Evolutionary conservation across 2,113 vertebrate genomes (phyloP), one percentile per base, ranked within the genome.

Genomic region (Fulmarus glacialis): DNA sequence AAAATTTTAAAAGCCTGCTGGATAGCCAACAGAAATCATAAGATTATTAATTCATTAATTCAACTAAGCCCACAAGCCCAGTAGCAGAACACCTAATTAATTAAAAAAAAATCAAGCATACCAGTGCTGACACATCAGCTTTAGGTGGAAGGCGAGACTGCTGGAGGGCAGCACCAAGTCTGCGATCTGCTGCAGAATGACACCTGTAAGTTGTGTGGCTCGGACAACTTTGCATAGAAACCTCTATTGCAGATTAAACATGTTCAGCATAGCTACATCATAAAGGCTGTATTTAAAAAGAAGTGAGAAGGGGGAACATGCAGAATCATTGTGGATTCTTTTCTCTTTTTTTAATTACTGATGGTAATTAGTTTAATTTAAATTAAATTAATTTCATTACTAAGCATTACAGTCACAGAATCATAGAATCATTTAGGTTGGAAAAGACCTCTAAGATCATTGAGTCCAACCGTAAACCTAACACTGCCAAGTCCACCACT

Each of bases 21-120:
- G 70, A 83, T 48, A 84, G 88, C 27, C 77, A 72, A 63, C 42
- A 63, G 64, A 87, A 85, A 97, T 87, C 26, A 88, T 80, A 56
- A 75, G 50, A 66, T 93, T 67, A 78, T 48, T 97, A 87, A 97
- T 93, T 96, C 87, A 95, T 89, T 4, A 95, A 91, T 86, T 87
- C 78, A 92, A 8, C 82, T 87, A 75, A 81, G 47, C 58, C 56
- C 43, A 55, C 0, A 19, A 87, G 45, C 24, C 47, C 60, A 80
- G 36, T 1, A 90, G 81, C 45, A 89, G 79, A 91, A 92, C 26
- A 16, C 26, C 58, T 83, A 90, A 97, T 96, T 97, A 96, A 97
- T 89, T 96, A 6, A 92, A 89, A 6, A 92, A 89, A 90, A 96
- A 48, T 17, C 56, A 94, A 71, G 29, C 58, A 87, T 11, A 87